These are phyloP conservation scores for Pseudopodoces humilis DNA, from an alignment of 2,113 vertebrate genomes.

Conservation along the genomic window DNA sequence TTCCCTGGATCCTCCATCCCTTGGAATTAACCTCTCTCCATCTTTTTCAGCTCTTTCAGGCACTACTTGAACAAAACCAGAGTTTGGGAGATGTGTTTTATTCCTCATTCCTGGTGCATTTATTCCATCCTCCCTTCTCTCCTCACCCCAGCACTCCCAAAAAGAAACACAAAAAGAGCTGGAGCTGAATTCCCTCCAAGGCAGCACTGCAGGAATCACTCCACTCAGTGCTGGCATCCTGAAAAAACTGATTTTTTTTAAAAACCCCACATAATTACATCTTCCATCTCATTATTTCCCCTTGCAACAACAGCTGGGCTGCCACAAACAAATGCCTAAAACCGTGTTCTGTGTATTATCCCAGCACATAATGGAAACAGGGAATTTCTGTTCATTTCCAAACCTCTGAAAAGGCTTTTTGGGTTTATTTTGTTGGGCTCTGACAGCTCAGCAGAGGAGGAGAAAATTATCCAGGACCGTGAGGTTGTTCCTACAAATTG, in stretches of 20 bases:
- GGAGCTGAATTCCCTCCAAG: not conserved
- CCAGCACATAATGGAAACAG: not conserved
- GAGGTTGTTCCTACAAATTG: not conserved
- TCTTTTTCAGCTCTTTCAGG: not conserved
- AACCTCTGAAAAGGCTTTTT: not conserved
- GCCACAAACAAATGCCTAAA: not conserved
- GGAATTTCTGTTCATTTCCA: not conserved
- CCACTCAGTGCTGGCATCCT: not conserved
- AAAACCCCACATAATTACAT: not conserved
- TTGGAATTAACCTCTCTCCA: not conserved
- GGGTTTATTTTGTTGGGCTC: not conserved
- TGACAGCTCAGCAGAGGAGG: not conserved
- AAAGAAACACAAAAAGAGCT: not conserved
- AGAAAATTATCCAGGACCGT: not conserved
- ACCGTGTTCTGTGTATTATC: fast-evolving
- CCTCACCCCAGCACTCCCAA: not conserved
- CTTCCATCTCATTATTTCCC: not conserved
- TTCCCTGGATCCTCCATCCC: not conserved
- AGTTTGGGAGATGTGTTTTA: not conserved
- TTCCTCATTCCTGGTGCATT: not conserved
- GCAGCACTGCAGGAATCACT: not conserved
- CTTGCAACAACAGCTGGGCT: not conserved
- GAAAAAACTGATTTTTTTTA: not conserved
- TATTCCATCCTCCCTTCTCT: no score
- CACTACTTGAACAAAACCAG: no score